Evolutionary conservation across 2,113 vertebrate species (phyloP).

Genomic region (Neoarius graeffei): DNA sequence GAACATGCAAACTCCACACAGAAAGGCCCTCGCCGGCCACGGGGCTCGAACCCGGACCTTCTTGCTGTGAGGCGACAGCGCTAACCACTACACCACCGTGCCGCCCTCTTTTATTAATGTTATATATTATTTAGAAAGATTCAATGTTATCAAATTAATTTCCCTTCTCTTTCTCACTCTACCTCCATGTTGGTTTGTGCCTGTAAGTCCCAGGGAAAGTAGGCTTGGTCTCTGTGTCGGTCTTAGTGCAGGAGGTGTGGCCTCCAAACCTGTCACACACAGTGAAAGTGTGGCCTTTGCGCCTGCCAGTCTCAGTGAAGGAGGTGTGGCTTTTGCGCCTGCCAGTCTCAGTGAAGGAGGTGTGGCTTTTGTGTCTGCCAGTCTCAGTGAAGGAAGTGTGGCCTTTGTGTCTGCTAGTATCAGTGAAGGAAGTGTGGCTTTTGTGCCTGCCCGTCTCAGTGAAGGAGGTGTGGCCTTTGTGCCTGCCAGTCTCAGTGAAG

Average conservation of each 20-base stretch:
- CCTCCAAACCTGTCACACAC: background rate
- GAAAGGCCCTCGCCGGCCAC: no score
- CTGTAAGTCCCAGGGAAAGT: no score
- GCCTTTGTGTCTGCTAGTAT: no score
- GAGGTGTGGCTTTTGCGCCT: background rate
- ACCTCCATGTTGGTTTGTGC: background rate
- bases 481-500: background rate
- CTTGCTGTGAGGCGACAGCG: no score
- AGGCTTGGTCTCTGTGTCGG: background rate
- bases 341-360: background rate
- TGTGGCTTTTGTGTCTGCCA: background rate
- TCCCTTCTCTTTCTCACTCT: background rate
- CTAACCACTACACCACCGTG: no score
- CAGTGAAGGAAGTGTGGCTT: no score
- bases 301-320: background rate
- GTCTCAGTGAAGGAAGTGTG: no score
- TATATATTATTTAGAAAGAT: background rate
- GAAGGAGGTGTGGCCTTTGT: background rate
- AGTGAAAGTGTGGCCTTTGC: background rate
- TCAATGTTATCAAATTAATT: background rate
- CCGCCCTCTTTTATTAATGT: background rate
- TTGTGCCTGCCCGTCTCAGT: no score
- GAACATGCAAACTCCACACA: no score
- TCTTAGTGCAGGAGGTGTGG: background rate
- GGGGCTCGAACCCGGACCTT: no score